These are phyloP conservation scores for Galerucella pusilla DNA, from an alignment of 2,888 invertebrate species.

Conservation along the genomic window DNA sequence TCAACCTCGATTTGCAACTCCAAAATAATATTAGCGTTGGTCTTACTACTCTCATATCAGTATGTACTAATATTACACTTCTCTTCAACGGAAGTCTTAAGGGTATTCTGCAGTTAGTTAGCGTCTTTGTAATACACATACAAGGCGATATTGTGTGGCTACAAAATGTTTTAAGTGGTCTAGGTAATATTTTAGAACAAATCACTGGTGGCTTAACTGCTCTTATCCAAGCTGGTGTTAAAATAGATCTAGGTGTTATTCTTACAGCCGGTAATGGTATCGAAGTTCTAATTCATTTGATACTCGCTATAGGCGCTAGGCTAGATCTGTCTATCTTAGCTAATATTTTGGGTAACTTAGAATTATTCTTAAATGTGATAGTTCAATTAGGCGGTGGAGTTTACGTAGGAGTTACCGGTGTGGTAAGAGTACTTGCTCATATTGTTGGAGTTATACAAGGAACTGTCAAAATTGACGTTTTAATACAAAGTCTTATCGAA, in stretches of 20 bases:
- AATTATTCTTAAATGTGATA: conserved; percentile 33
- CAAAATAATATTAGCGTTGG: conserved; percentile 22
- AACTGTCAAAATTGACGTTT: conserved; percentile 34
- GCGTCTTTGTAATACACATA: conserved; percentile 20
- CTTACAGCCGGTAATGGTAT: conserved; percentile 41
- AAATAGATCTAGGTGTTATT: conserved; percentile 40
- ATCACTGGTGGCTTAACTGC: conserved; percentile 44
- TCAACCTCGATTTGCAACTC: conserved; percentile 25
- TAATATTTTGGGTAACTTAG: conserved; percentile 34
- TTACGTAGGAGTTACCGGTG: conserved; percentile 40
- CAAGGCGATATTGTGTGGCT: conserved; percentile 42
- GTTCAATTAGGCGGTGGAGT: conserved; percentile 43
- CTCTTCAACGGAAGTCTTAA: conserved; percentile 40
- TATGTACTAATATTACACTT: conserved; percentile 20
- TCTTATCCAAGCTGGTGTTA: conserved; percentile 41
- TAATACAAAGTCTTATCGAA: conserved; percentile 35
- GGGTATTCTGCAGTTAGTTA: conserved; percentile 35
- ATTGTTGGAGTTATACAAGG: conserved; percentile 32
- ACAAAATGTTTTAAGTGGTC: conserved; percentile 38
- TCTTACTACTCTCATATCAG: conserved; percentile 33
- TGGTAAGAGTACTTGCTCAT: conserved; percentile 37
- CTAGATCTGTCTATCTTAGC: conserved; percentile 39
- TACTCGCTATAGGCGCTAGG: conserved; percentile 37
- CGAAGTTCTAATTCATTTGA: conserved; percentile 41
- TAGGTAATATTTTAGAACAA: conserved; percentile 32